A percentile compares a stretch with the other conserved stretches of the same genome.
These are phyloP conservation scores for Grallaria varia DNA, from an alignment of 2,113 vertebrate genomes.

Conservation along the genomic window DNA sequence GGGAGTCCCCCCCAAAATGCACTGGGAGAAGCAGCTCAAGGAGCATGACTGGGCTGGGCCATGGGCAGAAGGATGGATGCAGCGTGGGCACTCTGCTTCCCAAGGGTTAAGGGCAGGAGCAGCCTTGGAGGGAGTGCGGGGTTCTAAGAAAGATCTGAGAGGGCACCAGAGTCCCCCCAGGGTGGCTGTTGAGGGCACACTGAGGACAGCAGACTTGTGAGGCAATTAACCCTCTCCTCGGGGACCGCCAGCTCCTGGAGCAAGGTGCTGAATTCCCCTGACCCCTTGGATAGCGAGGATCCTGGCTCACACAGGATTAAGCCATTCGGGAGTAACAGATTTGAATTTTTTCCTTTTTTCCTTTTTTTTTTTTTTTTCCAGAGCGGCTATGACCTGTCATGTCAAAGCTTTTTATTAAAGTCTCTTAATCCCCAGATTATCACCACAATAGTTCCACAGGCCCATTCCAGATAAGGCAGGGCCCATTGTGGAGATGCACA, in stretches of 20 bases:
- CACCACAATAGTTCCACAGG: slow-evolving; percentile 54
- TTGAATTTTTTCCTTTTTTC: background rate
- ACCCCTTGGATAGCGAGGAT: background rate
- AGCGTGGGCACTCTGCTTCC: accelerated
- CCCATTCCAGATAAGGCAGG: slow-evolving; percentile 42
- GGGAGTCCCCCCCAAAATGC: background rate
- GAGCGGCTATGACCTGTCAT: slow-evolving; percentile 31
- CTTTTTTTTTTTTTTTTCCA: background rate
- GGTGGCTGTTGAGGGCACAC: background rate
- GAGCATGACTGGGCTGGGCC: background rate
- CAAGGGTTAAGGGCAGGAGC: background rate
- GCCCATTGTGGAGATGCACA: slow-evolving; percentile 30
- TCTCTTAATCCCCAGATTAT: slow-evolving; percentile 66
- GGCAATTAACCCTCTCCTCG: background rate
- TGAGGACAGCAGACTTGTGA: background rate
- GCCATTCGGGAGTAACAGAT: slow-evolving; percentile 18
- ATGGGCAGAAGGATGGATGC: background rate
- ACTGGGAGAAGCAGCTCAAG: background rate
- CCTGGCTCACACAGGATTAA: slow-evolving; percentile 23
- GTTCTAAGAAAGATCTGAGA: background rate
- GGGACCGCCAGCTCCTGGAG: background rate
- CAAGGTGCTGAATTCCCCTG: background rate
- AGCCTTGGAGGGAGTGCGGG: background rate
- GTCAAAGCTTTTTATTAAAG: slow-evolving; percentile 65
- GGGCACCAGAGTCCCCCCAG: background rate